These are phyloP conservation scores for Phortica magna DNA, from an alignment of 2,888 invertebrate genomes.

Conservation along the genomic window DNA sequence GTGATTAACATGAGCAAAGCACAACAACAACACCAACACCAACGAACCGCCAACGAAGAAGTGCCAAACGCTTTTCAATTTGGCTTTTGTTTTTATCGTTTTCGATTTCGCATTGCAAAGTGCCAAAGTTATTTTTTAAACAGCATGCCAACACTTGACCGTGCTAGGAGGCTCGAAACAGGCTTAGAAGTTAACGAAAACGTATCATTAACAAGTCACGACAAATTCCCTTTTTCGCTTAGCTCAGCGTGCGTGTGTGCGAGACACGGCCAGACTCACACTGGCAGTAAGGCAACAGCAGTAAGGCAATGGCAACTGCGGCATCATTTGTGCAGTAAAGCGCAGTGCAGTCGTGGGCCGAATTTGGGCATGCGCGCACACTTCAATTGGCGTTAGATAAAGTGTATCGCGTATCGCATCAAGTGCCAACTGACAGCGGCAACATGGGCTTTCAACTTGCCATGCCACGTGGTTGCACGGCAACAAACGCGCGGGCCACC, in stretches of 20 bases:
- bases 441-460: constrained; percentile 51
- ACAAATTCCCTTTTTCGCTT: constrained; percentile 64
- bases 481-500: constrained; percentile 44
- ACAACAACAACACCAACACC: background rate
- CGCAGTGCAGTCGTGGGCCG: constrained; percentile 42
- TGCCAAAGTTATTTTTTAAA: constrained; percentile 55
- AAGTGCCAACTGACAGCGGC: constrained; percentile 50
- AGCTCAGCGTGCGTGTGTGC: background rate
- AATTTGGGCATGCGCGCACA: constrained; percentile 64
- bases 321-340: constrained; percentile 59
- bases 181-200: constrained; percentile 42
- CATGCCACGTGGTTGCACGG: constrained; percentile 47
- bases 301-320: background rate
- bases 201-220: constrained; percentile 76
- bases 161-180: constrained; percentile 8
- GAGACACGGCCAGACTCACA: background rate
- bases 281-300: background rate
- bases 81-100: constrained; percentile 41
- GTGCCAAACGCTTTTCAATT: constrained; percentile 30
- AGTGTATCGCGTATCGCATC: constrained; percentile 50
- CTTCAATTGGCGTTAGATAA: constrained; percentile 64
- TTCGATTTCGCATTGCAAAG: constrained; percentile 7
- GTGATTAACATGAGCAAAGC: constrained; percentile 63
- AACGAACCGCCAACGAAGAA: background rate
- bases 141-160: constrained; percentile 69